Evolutionary conservation across 2,888 invertebrate species (phyloP), one percentile per base, ranked within the genome.

Genomic region (Epinotia brunnichana): DNA sequence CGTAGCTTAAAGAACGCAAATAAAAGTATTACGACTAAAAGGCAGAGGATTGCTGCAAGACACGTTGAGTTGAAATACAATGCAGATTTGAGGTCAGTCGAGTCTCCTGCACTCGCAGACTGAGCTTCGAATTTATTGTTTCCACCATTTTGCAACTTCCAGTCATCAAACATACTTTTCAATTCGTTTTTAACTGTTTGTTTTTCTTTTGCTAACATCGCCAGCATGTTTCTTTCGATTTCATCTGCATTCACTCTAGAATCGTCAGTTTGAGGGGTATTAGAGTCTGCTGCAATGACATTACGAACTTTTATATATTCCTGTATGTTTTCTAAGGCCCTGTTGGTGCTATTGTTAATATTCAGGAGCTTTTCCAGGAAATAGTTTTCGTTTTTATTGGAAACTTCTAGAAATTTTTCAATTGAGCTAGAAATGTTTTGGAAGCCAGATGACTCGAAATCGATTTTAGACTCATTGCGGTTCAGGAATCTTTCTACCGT

Each of bases 61-160:
- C 72, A 73, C 7, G 62, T 41, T 51, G 62, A 62, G 41, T 68
- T 73, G 44, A 73, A 73, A 63, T 73, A 73, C 41, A 73, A 68
- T n/a, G 62, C 72, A 5, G 68, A 62, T 51, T 51, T 73, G 4
- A 68, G 39, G 10, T 73, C 51, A 4, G 39, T 51, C 7, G 68
- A 62, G 15, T 41, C 21, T 4, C 35, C 44, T 2, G 48, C 48
- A 56, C 19, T 24, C 15, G 56, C 35, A 17, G 57, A 53, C n/a
- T 63, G 62, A 5, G 73, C 54, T 24, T 59, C 68, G 19, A 29
- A 53, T 21, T 59, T 35, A 63, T 63, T 69, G n/a, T 17, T 59
- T 44, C 13, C 61, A 48, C 63, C 41, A 24, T 69, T 69, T 1
- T 41, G 41, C 17, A 63, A 68, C 13, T 57, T 63, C 62, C 24